phyloP scores from a whole-genome alignment of 92 coral and sea anemone species.

The Diadumene lineata region DNA sequence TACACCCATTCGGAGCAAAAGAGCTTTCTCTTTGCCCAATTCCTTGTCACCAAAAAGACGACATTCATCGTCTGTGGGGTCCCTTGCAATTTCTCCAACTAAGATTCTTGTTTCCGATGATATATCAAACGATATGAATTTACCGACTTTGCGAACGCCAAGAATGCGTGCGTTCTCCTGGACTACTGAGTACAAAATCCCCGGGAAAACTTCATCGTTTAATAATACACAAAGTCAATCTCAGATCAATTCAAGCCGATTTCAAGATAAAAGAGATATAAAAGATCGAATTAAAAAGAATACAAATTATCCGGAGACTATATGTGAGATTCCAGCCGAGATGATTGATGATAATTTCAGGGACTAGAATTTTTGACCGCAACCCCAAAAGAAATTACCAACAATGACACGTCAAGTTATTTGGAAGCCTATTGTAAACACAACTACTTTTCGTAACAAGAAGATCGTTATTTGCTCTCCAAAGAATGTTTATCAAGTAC shows the following conservation, averaged over 20 bases:
- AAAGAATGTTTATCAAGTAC: too few species aligned
- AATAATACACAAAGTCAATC: not conserved
- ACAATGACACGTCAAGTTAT: not conserved
- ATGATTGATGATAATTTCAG: not conserved
- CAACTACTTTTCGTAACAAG: too few species aligned
- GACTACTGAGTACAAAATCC: slow-evolving; percentile 13
- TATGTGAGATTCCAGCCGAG: not conserved
- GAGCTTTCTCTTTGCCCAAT: slow-evolving; percentile 69
- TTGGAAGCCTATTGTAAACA: too few species aligned
- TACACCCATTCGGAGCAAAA: slow-evolving; percentile 20
- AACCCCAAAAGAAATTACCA: not conserved
- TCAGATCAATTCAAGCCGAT: not conserved
- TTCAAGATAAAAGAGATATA: not conserved
- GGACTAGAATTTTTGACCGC: not conserved
- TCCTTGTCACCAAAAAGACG: slow-evolving; percentile 8
- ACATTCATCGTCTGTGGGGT: slow-evolving; percentile 3
- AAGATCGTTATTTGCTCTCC: too few species aligned
- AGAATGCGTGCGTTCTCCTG: slow-evolving; percentile 32
- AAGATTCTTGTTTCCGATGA: not conserved
- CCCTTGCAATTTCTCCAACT: slow-evolving; percentile 9
- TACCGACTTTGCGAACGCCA: not conserved
- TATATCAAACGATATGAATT: not conserved
- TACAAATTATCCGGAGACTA: not conserved
- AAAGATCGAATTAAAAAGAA: not conserved
- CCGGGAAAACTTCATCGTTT: slow-evolving; percentile 5